phyloP scores from a whole-genome alignment of 2,888 invertebrate species.

The Calameuta idolon region DNA sequence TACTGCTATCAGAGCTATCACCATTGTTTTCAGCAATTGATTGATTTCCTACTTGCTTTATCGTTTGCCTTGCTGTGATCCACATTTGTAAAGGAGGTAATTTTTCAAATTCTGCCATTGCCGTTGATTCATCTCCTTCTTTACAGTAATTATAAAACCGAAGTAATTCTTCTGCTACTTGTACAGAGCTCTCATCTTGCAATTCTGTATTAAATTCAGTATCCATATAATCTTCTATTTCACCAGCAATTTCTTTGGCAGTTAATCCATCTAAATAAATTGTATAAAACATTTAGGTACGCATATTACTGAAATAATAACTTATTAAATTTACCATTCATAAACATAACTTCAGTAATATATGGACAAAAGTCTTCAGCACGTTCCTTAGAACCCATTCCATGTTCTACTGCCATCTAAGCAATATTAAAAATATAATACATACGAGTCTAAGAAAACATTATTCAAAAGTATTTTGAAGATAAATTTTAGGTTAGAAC shows the following conservation, averaged over 20 bases:
- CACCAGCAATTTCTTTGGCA: slow-evolving; percentile 47
- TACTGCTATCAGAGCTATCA: slow-evolving; percentile 32
- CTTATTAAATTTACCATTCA: slow-evolving; percentile 49
- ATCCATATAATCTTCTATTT: slow-evolving; percentile 59
- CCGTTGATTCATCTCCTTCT: slow-evolving; percentile 38
- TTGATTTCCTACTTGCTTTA: neutral
- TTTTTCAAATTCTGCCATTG: slow-evolving; percentile 46
- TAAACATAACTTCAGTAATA: slow-evolving; percentile 49
- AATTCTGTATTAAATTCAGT: slow-evolving; percentile 52
- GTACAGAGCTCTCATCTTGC: slow-evolving; percentile 53
- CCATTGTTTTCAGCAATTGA: slow-evolving; percentile 14
- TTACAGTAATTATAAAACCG: slow-evolving; percentile 49
- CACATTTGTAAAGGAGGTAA: slow-evolving; percentile 53
- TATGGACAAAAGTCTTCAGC: slow-evolving; percentile 52
- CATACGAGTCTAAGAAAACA: neutral
- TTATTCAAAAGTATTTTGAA: neutral
- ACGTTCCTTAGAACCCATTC: slow-evolving; percentile 53
- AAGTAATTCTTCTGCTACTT: slow-evolving; percentile 57
- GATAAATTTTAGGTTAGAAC: neutral
- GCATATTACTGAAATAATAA: neutral
- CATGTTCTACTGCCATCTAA: slow-evolving; percentile 58
- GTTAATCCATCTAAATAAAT: slow-evolving; percentile 46
- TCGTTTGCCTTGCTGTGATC: slow-evolving; percentile 33
- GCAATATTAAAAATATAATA: slow-evolving; percentile 16
- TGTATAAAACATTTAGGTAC: neutral